Evolutionary conservation across 2,113 vertebrate genomes (phyloP).

Genomic region (Triplophysa tibetana): DNA sequence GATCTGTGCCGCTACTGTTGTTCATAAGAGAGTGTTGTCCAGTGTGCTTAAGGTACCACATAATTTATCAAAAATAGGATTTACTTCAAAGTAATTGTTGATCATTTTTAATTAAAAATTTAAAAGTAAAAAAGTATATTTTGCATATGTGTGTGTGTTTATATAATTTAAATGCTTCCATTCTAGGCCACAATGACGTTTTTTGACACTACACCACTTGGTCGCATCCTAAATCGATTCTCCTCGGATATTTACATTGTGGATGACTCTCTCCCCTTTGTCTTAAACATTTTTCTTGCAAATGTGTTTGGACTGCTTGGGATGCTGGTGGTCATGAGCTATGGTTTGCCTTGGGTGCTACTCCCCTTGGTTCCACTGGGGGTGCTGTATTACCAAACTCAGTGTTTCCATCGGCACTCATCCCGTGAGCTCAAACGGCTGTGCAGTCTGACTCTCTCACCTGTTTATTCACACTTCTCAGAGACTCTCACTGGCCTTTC

Average conservation of each 20-base stretch:
- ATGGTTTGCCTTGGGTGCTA: constrained; percentile 87
- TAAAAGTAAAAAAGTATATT: too few relatives aligned
- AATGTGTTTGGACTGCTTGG: constrained; percentile 81
- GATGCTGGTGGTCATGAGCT: constrained; percentile 83
- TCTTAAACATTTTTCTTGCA: constrained; percentile 92
- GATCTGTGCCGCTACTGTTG: constrained; percentile 76
- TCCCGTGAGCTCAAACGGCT: constrained; percentile 93
- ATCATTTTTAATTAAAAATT: too few relatives aligned
- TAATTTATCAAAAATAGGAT: neutral
- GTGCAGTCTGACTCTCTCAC: constrained; percentile 87
- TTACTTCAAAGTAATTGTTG: neutral
- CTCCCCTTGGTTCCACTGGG: constrained; percentile 80
- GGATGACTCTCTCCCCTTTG: constrained; percentile 89
- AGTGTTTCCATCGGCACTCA: constrained; percentile 84
- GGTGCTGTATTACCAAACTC: constrained; percentile 80
- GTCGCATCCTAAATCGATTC: constrained; percentile 91
- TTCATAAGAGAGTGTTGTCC: constrained; percentile 82
- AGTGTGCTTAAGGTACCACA: constrained; percentile 80
- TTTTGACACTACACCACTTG: constrained; percentile 88
- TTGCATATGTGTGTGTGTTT: too few relatives aligned
- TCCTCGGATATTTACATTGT: constrained; percentile 90
- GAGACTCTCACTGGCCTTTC: constrained; percentile 88
- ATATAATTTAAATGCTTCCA: neutral
- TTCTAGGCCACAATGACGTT: constrained; percentile 86
- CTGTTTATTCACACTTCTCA: constrained; percentile 92